Base-by-base conservation (phyloP, 2,113 vertebrate species). In the Megaceryle torquata region DNA sequence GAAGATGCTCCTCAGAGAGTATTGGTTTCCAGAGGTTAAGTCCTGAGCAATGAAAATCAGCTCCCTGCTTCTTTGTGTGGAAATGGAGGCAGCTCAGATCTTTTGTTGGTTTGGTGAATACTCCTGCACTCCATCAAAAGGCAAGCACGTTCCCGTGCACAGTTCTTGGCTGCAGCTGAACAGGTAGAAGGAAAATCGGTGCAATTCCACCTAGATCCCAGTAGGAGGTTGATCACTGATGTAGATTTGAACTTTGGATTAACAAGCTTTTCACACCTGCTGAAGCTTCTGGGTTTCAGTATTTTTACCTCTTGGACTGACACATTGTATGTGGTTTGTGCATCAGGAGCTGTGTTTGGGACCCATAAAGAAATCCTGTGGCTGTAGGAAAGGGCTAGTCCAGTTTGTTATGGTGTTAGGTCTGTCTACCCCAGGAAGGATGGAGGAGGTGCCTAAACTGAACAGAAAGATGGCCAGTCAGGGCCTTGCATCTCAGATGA, bases 271-370 rank as follows among this genome's bases (percentile, higher is more conserved):
- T 80, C 72, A 67, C 15, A 44, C 12, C 44, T 77, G 44, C 68
- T 67, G 86, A 16, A 81, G 18, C 22, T 77, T 76, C 8, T 15
- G 48, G 11, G 51, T n/a, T 63, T 2, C 3, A 17, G 35, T 22
- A 10, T 7, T 83, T 91, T 63, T 79, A 4, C 44, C 46, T 56
- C 75, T 79, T 44, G 48, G 24, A 13, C 26, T 54, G 93, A 41
- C 31, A 37, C 2, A 3, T 43, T 9, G 0, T 8, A 0, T 0
- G 1, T 61, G 46, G 46, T 31, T 51, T 63, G 1, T 8, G n/a
- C 25, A 13, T 8, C 54, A 46, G 35, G 56, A 43, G 35, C 24
- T 5, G 7, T 11, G 26, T 11, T 37, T n/a, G 25, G 77, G 53
- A 53, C 16, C 31, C 21, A 5, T 13, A 33, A 59, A 24, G 41